These are phyloP conservation scores for Herminia tarsipennalis DNA, from an alignment of 2,888 invertebrate genomes.

Conservation along the genomic window DNA sequence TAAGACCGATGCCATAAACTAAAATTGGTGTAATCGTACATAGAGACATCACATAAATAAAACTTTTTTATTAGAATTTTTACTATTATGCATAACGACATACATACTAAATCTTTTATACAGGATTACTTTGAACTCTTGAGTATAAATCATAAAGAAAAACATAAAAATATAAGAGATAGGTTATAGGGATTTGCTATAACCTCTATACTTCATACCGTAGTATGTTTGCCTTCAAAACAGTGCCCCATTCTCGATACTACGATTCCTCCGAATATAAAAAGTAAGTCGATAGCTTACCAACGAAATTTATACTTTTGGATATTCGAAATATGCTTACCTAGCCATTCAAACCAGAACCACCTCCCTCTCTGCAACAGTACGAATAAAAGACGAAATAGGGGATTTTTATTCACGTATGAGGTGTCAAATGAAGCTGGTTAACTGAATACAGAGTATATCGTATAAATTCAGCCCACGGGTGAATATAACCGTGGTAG, in stretches of 20 bases:
- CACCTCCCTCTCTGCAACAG: conserved; percentile 17
- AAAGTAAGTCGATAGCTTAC: conserved; percentile 86
- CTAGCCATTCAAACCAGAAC: conserved; percentile 54
- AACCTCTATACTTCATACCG: conserved; percentile 27
- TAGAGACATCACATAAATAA: not conserved
- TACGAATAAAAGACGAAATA: not conserved
- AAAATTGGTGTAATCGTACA: conserved; percentile 11
- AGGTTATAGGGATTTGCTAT: conserved; percentile 35
- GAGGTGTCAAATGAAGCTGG: conserved; percentile 60
- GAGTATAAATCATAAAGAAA: conserved; percentile 43
- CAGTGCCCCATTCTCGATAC: conserved; percentile 76
- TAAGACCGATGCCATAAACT: too few species aligned
- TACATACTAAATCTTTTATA: conserved; percentile 12
- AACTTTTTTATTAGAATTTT: conserved; percentile 16
- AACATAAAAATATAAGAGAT: conserved; percentile 34
- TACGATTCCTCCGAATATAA: conserved; percentile 81
- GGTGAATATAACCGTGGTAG: conserved; percentile 82
- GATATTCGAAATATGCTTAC: conserved; percentile 82
- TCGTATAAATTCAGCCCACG: conserved; percentile 84
- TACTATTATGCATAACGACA: conserved; percentile 9
- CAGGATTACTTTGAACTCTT: conserved; percentile 26
- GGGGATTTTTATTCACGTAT: conserved; percentile 34
- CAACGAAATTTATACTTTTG: conserved; percentile 83
- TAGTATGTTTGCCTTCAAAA: conserved; percentile 80
- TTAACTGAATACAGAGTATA: conserved; percentile 73